Evolutionary conservation across 2,888 invertebrate genomes (phyloP).

Genomic region (Drosophila diplacantha): DNA sequence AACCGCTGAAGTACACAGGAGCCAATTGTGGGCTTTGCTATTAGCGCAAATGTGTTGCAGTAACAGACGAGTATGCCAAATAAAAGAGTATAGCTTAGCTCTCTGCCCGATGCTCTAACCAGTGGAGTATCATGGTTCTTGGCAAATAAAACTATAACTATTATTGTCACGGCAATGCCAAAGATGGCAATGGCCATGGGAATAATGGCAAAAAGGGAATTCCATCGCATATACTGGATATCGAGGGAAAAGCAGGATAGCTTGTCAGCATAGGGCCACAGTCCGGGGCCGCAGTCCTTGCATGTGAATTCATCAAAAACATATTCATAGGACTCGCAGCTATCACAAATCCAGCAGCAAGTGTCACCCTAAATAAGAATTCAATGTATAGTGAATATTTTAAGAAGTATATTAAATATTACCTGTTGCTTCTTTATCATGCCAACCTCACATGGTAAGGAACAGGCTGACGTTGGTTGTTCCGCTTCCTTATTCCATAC

Average conservation of each 20-base stretch:
- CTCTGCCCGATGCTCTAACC: slow-evolving; percentile 88
- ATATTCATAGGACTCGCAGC: slow-evolving; percentile 84
- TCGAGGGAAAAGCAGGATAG: slow-evolving; percentile 82
- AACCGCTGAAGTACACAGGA: slow-evolving; percentile 83
- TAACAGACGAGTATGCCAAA: slow-evolving; percentile 85
- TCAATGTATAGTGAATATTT: neutral
- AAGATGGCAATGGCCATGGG: slow-evolving; percentile 82
- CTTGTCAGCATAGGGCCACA: slow-evolving; percentile 82
- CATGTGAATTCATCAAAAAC: slow-evolving; percentile 83
- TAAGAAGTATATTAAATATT: slow-evolving; percentile 2
- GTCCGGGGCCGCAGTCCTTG: slow-evolving; percentile 82
- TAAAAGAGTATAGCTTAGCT: slow-evolving; percentile 87
- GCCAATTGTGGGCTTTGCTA: slow-evolving; percentile 82
- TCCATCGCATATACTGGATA: slow-evolving; percentile 83
- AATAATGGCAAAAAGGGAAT: slow-evolving; percentile 82
- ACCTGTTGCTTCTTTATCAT: slow-evolving; percentile 84
- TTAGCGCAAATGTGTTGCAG: slow-evolving; percentile 84
- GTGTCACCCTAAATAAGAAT: slow-evolving; percentile 80
- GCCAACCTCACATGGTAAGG: slow-evolving; percentile 83
- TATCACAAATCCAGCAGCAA: slow-evolving; percentile 89
- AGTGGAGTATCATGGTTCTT: slow-evolving; percentile 84
- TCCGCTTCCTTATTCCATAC: slow-evolving; percentile 80
- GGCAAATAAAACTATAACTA: slow-evolving; percentile 82
- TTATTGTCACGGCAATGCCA: slow-evolving; percentile 81
- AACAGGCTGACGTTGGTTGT: slow-evolving; percentile 84